These are phyloP conservation scores for Apamea anceps DNA, from an alignment of 2,888 invertebrate genomes.

Conservation along the genomic window DNA sequence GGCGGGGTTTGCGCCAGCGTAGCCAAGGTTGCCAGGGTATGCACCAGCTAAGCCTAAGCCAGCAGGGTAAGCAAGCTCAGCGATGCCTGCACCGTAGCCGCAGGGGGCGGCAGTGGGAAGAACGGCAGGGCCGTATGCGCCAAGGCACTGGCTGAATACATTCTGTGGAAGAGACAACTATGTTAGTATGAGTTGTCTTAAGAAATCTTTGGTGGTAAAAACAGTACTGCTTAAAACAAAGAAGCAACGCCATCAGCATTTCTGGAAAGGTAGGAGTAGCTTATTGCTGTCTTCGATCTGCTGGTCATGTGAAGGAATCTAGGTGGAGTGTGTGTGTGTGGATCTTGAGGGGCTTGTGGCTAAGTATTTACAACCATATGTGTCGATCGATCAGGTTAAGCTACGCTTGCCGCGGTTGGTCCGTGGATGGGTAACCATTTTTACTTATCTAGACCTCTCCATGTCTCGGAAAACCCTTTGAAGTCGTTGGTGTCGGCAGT, in stretches of 20 bases:
- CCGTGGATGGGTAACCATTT: too few species aligned
- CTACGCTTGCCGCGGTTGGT: too few species aligned
- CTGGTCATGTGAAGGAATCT: too few species aligned
- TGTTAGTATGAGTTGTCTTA: background rate
- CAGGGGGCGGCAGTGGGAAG: constrained; percentile 7
- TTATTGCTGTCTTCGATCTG: background rate
- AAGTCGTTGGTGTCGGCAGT: too few species aligned
- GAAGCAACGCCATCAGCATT: background rate
- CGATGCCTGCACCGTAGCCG: constrained; percentile 35
- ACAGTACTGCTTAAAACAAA: background rate
- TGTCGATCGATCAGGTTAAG: too few species aligned
- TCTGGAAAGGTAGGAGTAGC: background rate
- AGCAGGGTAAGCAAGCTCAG: constrained; percentile 26
- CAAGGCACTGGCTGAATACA: constrained; percentile 34
- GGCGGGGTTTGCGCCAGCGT: constrained; percentile 15
- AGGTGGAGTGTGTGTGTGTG: background rate
- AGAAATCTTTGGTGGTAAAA: background rate
- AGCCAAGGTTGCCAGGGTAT: constrained; percentile 5
- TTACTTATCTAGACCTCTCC: too few species aligned
- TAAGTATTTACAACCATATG: too few species aligned
- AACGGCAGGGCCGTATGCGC: constrained; percentile 36
- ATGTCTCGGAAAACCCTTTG: too few species aligned
- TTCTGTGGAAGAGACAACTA: constrained; percentile 17
- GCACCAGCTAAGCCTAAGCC: constrained; percentile 25
- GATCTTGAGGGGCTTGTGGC: too few species aligned